Base-by-base conservation (phyloP, 2,113 vertebrate genomes). In the Thinocorus orbignyianus region DNA sequence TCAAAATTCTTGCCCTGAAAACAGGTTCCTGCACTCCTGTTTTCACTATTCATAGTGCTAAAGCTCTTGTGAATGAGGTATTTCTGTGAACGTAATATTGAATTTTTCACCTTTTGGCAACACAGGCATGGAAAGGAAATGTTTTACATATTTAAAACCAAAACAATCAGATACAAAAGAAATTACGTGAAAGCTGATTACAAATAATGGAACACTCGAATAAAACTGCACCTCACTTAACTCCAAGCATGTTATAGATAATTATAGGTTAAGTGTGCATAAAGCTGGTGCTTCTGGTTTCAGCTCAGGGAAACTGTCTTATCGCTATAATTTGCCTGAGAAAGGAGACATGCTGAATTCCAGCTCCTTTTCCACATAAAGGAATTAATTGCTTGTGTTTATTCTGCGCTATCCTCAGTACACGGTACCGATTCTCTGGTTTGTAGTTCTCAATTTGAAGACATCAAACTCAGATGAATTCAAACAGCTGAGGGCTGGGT, bases 341-440 rank as follows among this genome's bases (percentile, higher is more conserved):
- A 91, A 54, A 70, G 54, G n/a, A 69, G 44, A 89, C 37, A 73
- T 87, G 84, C 31, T 83, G 84, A 85, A 65, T 94, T 92, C 58
- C 90, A 80, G 48, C 58, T 88, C 81, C 41, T 96, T 90, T 82
- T 83, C 81, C 68, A 58, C 70, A 95, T 46, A 93, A 96, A 94
- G 87, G 70, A 89, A 90, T 91, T 91, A 96, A 93, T 85, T 89
- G 66, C 77, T 90, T 80, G 78, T 57, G 61, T 92, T 95, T 87
- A 89, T 81, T 44, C 57, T 87, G 51, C 19, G 10, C 86, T 64
- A 64, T 86, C 70, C 74, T 94, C 77, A 37, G 66, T 68, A 90
- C 76, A 72, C 65, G 44, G 58, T 90, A 88, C 77, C 8, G 22
- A 49, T 90, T 93, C 95, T 65, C 73, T 51, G 41, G 86, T 85